Percentiles rank a stretch among this genome's conserved stretches.
Conservation (phyloP, 2,797 vertebrate genomes). For the Xiphophorus birchmanni region DNA sequence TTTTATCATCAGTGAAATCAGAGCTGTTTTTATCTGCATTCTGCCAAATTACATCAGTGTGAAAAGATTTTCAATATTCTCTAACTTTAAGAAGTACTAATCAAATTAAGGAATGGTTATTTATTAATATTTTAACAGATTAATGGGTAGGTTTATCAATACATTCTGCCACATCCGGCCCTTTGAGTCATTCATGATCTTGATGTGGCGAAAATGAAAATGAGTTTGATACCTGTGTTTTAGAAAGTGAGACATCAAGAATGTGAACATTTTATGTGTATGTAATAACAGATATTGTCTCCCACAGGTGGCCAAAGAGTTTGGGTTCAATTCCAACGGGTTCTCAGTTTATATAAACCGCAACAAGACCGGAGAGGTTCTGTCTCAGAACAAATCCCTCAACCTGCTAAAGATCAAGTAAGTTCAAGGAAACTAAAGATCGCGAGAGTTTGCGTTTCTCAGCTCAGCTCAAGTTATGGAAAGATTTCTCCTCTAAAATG, state of each 20-base stretch:
- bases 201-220: no score
- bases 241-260: not conserved
- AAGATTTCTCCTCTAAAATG: not conserved
- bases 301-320: slow-evolving; percentile 93
- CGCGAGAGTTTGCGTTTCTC: not conserved
- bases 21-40: no score
- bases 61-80: no score
- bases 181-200: no score
- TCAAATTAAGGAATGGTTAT: no score
- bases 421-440: slow-evolving; percentile 55
- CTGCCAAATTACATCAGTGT: no score
- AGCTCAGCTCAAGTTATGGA: not conserved
- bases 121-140: no score
- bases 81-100: no score
- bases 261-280: not conserved
- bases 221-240: no score
- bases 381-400: slow-evolving; percentile 91
- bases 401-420: slow-evolving; percentile 97
- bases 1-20: no score
- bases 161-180: no score
- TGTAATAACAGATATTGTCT: not conserved
- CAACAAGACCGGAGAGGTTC: slow-evolving; percentile 94
- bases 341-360: slow-evolving; percentile 96
- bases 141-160: no score
- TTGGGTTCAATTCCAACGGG: slow-evolving; percentile 94